Evolutionary conservation across 2,888 invertebrate species (phyloP), one percentile per base, ranked within the genome.

Genomic region (Sphaerophoria rueppellii): DNA sequence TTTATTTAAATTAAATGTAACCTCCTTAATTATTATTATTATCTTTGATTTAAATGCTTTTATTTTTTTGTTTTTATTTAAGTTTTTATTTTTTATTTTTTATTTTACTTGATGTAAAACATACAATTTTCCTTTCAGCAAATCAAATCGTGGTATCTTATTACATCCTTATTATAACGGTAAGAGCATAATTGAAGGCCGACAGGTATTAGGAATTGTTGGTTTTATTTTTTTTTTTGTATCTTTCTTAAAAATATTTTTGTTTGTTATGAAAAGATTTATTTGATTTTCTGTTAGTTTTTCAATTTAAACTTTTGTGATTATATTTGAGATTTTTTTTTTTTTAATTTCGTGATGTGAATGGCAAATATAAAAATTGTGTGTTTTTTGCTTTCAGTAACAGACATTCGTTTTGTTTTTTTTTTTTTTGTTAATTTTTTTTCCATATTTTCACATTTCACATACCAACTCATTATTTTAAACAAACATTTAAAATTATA

Each of bases 121-220:
- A 82, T 77, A 60, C 24, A 40, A 71, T 86, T 82, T 82, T 82
- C 77, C 88, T 91, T 91, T 88, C 91, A 92, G 91, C 90, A 91
- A 90, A 90, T 89, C 90, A 88, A 91, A 90, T 89, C 89, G 89
- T 91, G 93, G 93, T 92, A 89, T 90, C 89, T 93, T 93, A 91
- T 93, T 93, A 90, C 93, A 93, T 92, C 93, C 93, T 91, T 92
- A 92, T 91, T 93, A 93, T 91, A 93, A 93, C 91, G 93, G 93
- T 93, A 93, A 93, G 93, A 92, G 90, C 70, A 73, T 70, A n/a
- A 74, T 40, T 78, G 58, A 54, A 67, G 81, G 52, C 70, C 76
- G 16, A 61, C 76, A 81, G 81, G 81, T 85, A 81, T 52, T 85
- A 85, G 85, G 85, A 72, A 69, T 85, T 85, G 57, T 57, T 76